These are phyloP conservation scores for Drosophila neutralis DNA, from an alignment of 2,888 invertebrate genomes.

Conservation along the genomic window DNA sequence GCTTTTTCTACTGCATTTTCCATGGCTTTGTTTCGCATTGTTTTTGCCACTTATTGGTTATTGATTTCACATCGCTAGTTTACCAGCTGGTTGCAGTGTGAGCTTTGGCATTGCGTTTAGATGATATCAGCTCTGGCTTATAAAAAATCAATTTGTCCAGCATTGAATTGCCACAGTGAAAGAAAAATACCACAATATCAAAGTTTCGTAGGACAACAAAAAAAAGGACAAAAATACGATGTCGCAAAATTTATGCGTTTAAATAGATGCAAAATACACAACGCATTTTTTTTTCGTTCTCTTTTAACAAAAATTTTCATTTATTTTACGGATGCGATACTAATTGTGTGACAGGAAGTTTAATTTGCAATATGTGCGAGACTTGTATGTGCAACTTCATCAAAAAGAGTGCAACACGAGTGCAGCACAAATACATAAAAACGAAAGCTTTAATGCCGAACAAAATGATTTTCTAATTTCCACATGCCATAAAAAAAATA, in stretches of 20 bases:
- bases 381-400: constrained; percentile 25
- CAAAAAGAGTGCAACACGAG: constrained; percentile 6
- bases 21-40: constrained; percentile 15
- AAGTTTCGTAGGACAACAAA: constrained; percentile 6
- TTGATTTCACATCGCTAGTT: constrained; percentile 38
- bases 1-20: background rate
- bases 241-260: constrained; percentile 59
- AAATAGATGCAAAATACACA: constrained; percentile 51
- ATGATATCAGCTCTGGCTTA: constrained; percentile 31
- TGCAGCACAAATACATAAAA: constrained; percentile 20
- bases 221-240: constrained; percentile 1
- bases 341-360: constrained; percentile 72
- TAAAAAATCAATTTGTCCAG: constrained; percentile 63
- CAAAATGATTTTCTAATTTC: constrained; percentile 76
- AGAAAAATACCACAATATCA: constrained; percentile 24
- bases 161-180: constrained; percentile 39
- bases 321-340: constrained; percentile 43
- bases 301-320: constrained; percentile 41
- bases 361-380: constrained; percentile 61
- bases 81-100: background rate
- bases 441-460: constrained; percentile 44
- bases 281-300: constrained; percentile 15
- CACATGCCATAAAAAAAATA: constrained; percentile 50
- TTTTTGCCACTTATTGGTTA: constrained; percentile 41
- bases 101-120: background rate